Conservation (phyloP, 2,113 vertebrate genomes). For the Paralichthys olivaceus region DNA sequence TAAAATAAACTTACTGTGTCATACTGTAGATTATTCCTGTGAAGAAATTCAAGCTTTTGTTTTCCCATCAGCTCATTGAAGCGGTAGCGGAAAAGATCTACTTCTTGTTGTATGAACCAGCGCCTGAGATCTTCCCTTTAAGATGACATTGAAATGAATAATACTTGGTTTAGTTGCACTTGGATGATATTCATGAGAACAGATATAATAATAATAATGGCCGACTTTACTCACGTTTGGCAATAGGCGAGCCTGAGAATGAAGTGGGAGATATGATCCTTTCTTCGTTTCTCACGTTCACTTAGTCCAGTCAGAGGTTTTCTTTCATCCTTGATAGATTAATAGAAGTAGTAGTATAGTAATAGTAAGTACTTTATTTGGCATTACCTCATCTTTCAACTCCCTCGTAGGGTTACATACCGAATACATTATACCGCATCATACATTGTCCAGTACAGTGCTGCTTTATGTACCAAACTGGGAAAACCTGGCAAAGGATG, state of each 20-base stretch:
- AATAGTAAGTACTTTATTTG: not conserved
- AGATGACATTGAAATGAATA: constrained; percentile 17
- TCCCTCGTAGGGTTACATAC: not conserved
- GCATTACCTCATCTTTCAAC: not conserved
- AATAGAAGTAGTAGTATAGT: not conserved
- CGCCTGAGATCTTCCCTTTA: constrained; percentile 94
- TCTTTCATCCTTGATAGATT: constrained; percentile 79
- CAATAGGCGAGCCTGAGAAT: constrained; percentile 97
- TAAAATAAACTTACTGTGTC: constrained; percentile 85
- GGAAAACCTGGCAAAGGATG: too few relatives aligned
- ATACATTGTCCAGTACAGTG: too few relatives aligned
- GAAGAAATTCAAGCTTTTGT: constrained; percentile 87
- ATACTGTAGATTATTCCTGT: constrained; percentile 88
- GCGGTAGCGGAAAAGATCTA: constrained; percentile 93
- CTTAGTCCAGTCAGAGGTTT: constrained; percentile 57
- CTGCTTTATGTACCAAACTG: too few relatives aligned
- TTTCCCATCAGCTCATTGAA: constrained; percentile 81
- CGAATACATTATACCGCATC: not conserved
- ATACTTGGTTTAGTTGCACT: not conserved
- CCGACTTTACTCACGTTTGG: constrained; percentile 89
- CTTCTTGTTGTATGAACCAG: constrained; percentile 99
- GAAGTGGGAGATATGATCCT: constrained; percentile 98
- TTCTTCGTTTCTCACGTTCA: constrained; percentile 88
- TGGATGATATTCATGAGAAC: not conserved
- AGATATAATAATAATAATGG: not conserved